A percentile compares a stretch with the other conserved stretches of the same genome.
Evolutionary conservation across 2,797 vertebrate genomes (phyloP).

Genomic region (Hydrocynus forskahlii): DNA sequence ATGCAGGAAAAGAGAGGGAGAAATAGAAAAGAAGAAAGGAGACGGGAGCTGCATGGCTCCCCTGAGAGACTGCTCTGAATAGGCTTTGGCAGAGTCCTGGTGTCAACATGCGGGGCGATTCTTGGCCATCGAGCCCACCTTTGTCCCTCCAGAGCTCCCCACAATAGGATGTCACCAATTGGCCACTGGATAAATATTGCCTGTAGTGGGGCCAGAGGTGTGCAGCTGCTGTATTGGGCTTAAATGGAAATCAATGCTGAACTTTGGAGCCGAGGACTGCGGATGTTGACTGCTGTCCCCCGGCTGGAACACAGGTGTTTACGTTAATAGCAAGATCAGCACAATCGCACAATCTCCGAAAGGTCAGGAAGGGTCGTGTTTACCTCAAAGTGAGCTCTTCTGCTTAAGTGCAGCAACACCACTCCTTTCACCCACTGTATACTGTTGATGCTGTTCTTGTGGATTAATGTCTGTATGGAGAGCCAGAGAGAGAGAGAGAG

Average conservation of each 20-base stretch:
- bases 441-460: slow-evolving; percentile 7
- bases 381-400: slow-evolving; percentile 59
- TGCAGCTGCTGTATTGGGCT: slow-evolving; percentile 68
- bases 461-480: background rate
- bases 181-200: slow-evolving; percentile 77
- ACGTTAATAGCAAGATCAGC: slow-evolving; percentile 69
- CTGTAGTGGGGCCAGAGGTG: slow-evolving; percentile 71
- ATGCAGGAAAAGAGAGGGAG: slow-evolving; percentile 21
- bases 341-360: slow-evolving; percentile 68
- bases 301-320: slow-evolving; percentile 63
- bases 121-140: slow-evolving; percentile 68
- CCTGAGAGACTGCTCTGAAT: slow-evolving; percentile 71
- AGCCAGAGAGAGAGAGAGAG: background rate
- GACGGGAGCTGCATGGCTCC: slow-evolving; percentile 54
- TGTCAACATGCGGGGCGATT: slow-evolving; percentile 70
- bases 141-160: slow-evolving; percentile 62
- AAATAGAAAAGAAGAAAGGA: slow-evolving; percentile 34
- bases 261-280: slow-evolving; percentile 59
- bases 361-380: slow-evolving; percentile 64
- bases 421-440: background rate
- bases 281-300: slow-evolving; percentile 49
- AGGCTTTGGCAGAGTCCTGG: slow-evolving; percentile 59
- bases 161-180: slow-evolving; percentile 75
- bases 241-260: slow-evolving; percentile 80
- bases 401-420: slow-evolving; percentile 24